A percentile compares a stretch with the other conserved stretches of the same genome.
Conservation (phyloP, 2,797 vertebrate species). For the Schizopygopsis pylzovi region DNA sequence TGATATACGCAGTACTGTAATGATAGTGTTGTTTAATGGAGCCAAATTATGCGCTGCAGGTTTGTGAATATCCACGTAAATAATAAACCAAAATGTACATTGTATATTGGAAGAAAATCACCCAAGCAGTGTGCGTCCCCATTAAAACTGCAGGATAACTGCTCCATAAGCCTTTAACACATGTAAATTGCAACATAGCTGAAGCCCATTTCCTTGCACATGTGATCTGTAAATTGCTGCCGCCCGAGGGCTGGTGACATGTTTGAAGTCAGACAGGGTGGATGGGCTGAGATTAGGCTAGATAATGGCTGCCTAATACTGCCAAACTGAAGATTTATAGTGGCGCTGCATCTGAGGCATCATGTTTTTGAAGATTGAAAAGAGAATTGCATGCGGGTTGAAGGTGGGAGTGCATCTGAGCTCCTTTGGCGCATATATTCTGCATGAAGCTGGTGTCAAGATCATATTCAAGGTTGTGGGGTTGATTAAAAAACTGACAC, state of each 20-base stretch:
- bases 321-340: constrained; percentile 59
- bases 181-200: constrained; percentile 80
- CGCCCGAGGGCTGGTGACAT: constrained; percentile 79
- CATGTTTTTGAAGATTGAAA: constrained; percentile 61
- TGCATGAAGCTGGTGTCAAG: constrained; percentile 34
- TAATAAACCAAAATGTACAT: constrained; percentile 32
- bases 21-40: constrained; percentile 34
- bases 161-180: constrained; percentile 77
- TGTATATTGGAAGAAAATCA: constrained; percentile 48
- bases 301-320: constrained; percentile 68
- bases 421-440: constrained; percentile 34
- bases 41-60: constrained; percentile 39
- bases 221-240: constrained; percentile 86
- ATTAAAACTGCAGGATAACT: constrained; percentile 78
- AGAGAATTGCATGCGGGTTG: constrained; percentile 56
- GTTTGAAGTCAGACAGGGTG: constrained; percentile 64
- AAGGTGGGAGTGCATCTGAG: constrained; percentile 49
- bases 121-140: constrained; percentile 66
- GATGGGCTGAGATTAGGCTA: constrained; percentile 60
- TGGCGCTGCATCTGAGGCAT: constrained; percentile 51
- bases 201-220: constrained; percentile 72
- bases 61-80: constrained; percentile 38
- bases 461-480: constrained; percentile 33
- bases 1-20: constrained; percentile 1
- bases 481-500: constrained; percentile 32